Evolutionary conservation across 2,113 vertebrate genomes (phyloP).

Genomic region (Felis chaus): DNA sequence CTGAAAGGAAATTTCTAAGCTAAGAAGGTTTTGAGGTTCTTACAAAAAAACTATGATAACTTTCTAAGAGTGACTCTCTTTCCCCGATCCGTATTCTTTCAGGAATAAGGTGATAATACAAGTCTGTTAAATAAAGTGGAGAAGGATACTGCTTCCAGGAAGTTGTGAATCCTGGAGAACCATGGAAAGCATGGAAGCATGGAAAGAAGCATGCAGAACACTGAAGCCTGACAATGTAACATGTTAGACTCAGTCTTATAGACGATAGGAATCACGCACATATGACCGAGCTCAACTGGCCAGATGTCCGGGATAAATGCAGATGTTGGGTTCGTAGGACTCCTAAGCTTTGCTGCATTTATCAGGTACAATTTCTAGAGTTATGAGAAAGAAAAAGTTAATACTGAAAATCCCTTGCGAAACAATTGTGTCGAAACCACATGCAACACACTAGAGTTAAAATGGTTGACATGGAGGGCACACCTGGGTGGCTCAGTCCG

Average conservation of each 20-base stretch:
- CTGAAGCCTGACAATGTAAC: background rate
- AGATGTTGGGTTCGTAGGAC: background rate
- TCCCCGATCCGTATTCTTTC: background rate
- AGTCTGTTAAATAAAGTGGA: background rate
- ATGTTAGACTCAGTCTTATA: background rate
- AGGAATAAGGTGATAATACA: background rate
- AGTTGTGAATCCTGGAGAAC: background rate
- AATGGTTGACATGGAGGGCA: background rate
- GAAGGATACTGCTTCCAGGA: background rate
- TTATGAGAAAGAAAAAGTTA: background rate
- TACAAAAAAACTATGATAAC: background rate
- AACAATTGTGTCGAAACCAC: background rate
- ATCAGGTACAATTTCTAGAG: background rate
- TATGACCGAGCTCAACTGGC: background rate
- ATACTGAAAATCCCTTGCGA: background rate
- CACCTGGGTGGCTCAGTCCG: no score
- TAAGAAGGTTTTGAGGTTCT: background rate
- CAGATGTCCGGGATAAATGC: background rate
- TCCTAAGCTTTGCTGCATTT: background rate
- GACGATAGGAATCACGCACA: fast-evolving
- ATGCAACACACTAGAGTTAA: background rate
- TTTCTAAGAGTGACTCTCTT: background rate
- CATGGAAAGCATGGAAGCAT: no score
- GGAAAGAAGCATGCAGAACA: background rate
- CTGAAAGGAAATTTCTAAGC: background rate